Percentiles rank a stretch among this genome's conserved stretches.
Evolutionary conservation across 2,797 vertebrate genomes (phyloP).

Genomic region (Scleropages formosus): DNA sequence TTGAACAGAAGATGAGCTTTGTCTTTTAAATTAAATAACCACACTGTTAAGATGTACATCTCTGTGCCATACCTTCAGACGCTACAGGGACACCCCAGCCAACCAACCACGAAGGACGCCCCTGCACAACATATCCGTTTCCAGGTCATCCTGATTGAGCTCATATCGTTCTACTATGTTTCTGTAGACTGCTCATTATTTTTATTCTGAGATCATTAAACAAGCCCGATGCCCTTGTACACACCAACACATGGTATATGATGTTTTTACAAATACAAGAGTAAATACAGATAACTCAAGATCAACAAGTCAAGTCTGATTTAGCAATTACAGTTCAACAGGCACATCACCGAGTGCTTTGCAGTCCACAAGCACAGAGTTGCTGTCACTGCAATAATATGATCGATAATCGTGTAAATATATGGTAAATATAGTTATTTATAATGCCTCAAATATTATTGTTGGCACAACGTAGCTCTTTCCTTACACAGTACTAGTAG

Average conservation of each 20-base stretch:
- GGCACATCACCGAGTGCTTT: not conserved
- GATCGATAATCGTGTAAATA: not conserved
- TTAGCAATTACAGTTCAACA: not conserved
- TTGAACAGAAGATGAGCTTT: not conserved
- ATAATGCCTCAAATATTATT: too few species aligned
- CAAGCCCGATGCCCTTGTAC: not conserved
- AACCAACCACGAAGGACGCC: too few species aligned
- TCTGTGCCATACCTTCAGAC: too few species aligned
- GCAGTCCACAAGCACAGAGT: not conserved
- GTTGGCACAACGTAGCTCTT: too few species aligned
- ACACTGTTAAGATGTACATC: too few species aligned
- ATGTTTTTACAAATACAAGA: not conserved
- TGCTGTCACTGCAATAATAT: not conserved
- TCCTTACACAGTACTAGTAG: too few species aligned
- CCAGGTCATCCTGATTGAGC: not conserved
- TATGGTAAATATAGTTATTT: too few species aligned
- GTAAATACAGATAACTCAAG: constrained; percentile 7
- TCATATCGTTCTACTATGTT: not conserved
- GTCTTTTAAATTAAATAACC: too few species aligned
- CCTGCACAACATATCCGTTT: not conserved
- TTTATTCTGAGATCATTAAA: not conserved
- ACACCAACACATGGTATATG: constrained; percentile 8
- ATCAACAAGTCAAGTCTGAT: too few species aligned
- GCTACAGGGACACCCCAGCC: too few species aligned
- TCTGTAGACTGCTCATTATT: too few species aligned